Conservation (phyloP, 2,113 vertebrate species). For the Coryphaenoides rupestris region DNA sequence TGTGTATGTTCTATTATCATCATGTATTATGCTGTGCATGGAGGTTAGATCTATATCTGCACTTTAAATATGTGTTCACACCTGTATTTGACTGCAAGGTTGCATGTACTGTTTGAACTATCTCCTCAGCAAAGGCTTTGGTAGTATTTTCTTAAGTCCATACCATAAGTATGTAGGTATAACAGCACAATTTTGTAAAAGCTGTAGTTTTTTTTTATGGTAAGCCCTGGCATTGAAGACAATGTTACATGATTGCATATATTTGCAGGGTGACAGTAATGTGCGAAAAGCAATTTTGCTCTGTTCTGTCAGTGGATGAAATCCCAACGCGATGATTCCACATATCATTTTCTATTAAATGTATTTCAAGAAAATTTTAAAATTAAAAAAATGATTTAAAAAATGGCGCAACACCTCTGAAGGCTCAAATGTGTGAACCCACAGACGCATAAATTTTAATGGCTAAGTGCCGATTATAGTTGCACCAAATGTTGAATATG, state of each 20-base stretch:
- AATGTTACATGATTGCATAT: neutral
- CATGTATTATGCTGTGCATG: too few species aligned
- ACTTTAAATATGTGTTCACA: too few species aligned
- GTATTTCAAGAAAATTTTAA: neutral
- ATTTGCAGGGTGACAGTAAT: neutral
- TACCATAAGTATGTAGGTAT: too few species aligned
- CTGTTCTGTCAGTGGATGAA: neutral
- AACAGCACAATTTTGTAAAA: too few species aligned
- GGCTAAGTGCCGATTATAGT: conserved; percentile 68
- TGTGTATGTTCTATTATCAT: too few species aligned
- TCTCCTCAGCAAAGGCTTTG: too few species aligned
- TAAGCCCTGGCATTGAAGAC: neutral
- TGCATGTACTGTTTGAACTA: too few species aligned
- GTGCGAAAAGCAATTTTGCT: neutral
- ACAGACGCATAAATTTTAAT: conserved; percentile 61
- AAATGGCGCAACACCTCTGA: conserved; percentile 61
- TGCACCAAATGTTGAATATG: conserved; percentile 72
- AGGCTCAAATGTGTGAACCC: conserved; percentile 64
- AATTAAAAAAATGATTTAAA: conserved; percentile 25
- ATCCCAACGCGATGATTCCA: neutral
- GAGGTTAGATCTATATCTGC: too few species aligned
- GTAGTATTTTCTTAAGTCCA: too few species aligned
- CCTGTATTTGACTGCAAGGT: too few species aligned
- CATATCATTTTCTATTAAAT: conserved; percentile 6
- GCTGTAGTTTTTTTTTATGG: neutral